Evolutionary conservation across 2,888 invertebrate genomes (phyloP).

Genomic region (Aleiodes leptofemur): DNA sequence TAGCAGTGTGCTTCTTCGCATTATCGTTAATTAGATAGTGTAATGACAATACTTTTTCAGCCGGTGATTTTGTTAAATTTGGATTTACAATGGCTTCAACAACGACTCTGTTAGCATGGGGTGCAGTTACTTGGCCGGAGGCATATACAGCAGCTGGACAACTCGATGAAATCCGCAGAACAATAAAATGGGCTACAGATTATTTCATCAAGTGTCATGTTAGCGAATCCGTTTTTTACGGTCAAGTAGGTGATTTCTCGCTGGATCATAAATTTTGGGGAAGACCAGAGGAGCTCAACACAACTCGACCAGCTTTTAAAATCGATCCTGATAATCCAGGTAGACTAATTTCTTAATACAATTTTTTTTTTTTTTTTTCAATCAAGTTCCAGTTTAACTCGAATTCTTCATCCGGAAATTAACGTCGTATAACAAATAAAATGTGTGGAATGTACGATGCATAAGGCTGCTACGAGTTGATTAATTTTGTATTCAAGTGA

Average conservation of each 20-base stretch:
- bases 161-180: constrained; percentile 73
- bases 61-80: constrained; percentile 79
- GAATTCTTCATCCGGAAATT: constrained; percentile 44
- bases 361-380: not conserved
- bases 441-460: constrained; percentile 41
- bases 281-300: constrained; percentile 79
- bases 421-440: constrained; percentile 21
- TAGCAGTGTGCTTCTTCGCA: not conserved
- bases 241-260: constrained; percentile 79
- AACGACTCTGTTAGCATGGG: constrained; percentile 78
- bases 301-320: constrained; percentile 78
- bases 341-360: constrained; percentile 52
- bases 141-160: constrained; percentile 76
- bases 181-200: constrained; percentile 79
- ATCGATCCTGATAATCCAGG: constrained; percentile 78
- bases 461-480: constrained; percentile 13
- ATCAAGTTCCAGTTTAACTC: constrained; percentile 15
- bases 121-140: constrained; percentile 76
- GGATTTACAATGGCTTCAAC: constrained; percentile 78
- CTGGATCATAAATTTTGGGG: constrained; percentile 80
- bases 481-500: constrained; percentile 54
- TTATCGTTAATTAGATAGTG: constrained; percentile 1
- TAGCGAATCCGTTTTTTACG: constrained; percentile 77
- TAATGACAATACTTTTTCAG: constrained; percentile 61
- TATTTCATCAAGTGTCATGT: constrained; percentile 80